Evolutionary conservation across 2,888 invertebrate genomes (phyloP).

Genomic region (Lasioglossum villosulum): DNA sequence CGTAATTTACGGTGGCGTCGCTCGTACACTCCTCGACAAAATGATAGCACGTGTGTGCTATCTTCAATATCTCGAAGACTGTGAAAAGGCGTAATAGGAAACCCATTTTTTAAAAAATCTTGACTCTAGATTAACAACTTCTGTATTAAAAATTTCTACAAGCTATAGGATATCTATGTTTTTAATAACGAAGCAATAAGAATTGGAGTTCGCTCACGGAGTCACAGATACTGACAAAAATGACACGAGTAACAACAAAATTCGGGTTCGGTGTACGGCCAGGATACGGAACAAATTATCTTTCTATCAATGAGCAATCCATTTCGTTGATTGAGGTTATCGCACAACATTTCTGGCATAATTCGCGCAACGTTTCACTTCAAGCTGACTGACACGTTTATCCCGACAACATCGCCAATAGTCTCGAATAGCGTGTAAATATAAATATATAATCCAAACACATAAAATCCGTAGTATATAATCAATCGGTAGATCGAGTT

Average conservation of each 20-base stretch:
- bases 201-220: too few relatives aligned
- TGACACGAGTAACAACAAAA: background rate
- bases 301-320: background rate
- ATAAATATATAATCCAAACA: background rate
- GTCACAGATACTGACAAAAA: background rate
- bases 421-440: background rate
- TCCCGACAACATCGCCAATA: background rate
- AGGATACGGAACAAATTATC: background rate
- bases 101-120: too few relatives aligned
- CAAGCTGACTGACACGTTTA: background rate
- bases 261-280: background rate
- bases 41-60: background rate
- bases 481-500: background rate
- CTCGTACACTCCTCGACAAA: background rate
- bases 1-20: constrained; percentile 32
- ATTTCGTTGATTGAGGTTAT: background rate
- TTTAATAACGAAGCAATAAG: too few relatives aligned
- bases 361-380: background rate
- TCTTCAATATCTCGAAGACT: background rate
- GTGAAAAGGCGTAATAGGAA: too few relatives aligned
- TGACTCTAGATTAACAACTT: too few relatives aligned
- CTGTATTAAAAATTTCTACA: too few relatives aligned
- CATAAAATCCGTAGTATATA: background rate
- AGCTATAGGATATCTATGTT: too few relatives aligned
- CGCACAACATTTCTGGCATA: background rate